Evolutionary conservation across 2,888 invertebrate genomes (phyloP), one percentile per base, ranked within the genome.

Genomic region (Epistrophella euchroma): DNA sequence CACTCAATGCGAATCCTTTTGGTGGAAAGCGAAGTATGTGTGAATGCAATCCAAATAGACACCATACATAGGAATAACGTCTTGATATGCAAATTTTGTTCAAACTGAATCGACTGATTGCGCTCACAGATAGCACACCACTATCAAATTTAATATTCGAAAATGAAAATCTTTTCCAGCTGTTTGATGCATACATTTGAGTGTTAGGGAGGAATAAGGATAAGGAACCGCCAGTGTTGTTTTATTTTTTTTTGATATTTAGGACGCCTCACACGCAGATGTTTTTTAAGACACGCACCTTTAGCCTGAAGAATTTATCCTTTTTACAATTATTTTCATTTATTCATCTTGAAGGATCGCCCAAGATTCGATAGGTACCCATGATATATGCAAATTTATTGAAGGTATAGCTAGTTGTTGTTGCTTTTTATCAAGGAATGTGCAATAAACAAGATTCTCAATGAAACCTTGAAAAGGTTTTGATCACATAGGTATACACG

Each of bases 11-110:
- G 22, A 68, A 68, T 68, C 50, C 50, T 25, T 19, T 50, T 19
- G 19, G 9, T 11, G n/a, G 35, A 58, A 19, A 19, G 40, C 56
- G 4, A 25, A 4, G 4, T 3, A 45, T 64, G 60, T 64, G 43
- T 74, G 56, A 64, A 66, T 84, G 80, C 84, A 76, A 62, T 85
- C 40, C 55, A 72, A 68, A 37, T 37, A 37, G 17, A 17, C 15
- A 19, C 17, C 0, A 2, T 6, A 11, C 13, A 60, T 35, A 35
- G 7, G 9, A 60, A 43, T 25, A 84, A 50, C 80, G 84, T 77
- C 73, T 86, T 77, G 58, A 82, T 86, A 86, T 86, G 86, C 86
- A 86, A 86, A 86, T 86, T 78, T 47, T 62, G 52, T 25, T 70
- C 3, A 32, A 66, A 17, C 40, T 17, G 60, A 56, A 81, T 82